Conservation (phyloP, 2,113 vertebrate genomes). For the Sterna hirundo region DNA sequence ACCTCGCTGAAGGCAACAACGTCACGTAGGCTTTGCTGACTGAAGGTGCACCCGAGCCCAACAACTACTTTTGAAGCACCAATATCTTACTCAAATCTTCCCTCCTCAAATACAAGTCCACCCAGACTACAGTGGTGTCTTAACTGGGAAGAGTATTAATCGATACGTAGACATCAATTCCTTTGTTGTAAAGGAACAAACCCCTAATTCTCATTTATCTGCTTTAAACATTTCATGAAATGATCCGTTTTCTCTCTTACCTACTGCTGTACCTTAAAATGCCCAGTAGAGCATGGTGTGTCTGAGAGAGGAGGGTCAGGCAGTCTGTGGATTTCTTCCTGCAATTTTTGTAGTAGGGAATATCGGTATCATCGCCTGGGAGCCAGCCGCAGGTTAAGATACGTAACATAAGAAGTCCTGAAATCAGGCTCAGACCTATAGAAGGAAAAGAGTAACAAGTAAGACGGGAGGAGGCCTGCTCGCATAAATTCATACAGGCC, state of each 20-base stretch:
- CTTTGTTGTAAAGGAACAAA: neutral
- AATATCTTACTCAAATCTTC: neutral
- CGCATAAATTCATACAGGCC: neutral
- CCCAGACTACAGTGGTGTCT: neutral
- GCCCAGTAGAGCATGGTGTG: neutral
- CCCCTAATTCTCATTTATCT: neutral
- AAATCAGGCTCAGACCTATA: neutral
- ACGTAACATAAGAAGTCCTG: neutral
- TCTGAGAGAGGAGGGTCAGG: neutral
- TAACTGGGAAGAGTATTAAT: neutral
- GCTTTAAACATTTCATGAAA: neutral
- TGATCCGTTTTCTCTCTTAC: neutral
- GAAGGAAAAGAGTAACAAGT: neutral
- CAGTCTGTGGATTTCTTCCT: neutral
- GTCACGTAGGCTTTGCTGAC: neutral
- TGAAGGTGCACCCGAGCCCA: rapidly evolving
- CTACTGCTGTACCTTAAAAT: neutral
- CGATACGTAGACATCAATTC: neutral
- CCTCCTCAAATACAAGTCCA: neutral
- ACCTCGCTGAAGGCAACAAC: neutral
- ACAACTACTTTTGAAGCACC: neutral
- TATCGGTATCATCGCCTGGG: neutral
- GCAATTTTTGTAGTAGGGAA: neutral
- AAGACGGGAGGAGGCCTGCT: neutral
- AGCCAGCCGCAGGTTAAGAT: neutral